These are phyloP conservation scores for Desmodus rotundus DNA, from an alignment of 2,113 vertebrate species.

Conservation along the genomic window DNA sequence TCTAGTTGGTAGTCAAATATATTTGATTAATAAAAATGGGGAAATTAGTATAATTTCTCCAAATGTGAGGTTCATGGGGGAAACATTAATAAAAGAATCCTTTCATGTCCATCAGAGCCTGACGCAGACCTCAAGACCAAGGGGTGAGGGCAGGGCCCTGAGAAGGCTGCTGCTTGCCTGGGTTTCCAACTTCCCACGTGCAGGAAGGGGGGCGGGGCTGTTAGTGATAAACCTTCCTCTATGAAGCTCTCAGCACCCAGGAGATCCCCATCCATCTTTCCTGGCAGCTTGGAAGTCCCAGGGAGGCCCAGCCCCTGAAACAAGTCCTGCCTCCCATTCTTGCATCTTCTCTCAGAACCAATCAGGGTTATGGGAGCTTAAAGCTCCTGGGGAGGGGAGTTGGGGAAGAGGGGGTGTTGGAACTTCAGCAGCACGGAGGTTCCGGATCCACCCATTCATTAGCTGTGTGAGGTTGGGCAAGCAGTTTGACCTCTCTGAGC, in stretches of 20 bases:
- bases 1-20: background rate
- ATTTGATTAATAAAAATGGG: background rate
- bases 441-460: background rate
- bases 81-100: background rate
- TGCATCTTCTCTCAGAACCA: background rate
- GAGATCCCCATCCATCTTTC: background rate
- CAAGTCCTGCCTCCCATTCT: background rate
- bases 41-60: background rate
- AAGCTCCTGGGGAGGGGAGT: fast-evolving
- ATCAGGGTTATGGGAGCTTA: background rate
- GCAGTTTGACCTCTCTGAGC: background rate
- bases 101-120: background rate
- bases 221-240: background rate
- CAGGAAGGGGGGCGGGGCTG: background rate
- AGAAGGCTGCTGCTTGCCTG: background rate
- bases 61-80: background rate
- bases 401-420: fast-evolving
- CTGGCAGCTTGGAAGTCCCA: background rate
- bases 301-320: background rate
- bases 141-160: too few species aligned
- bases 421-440: background rate
- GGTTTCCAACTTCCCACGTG: background rate
- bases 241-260: background rate
- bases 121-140: background rate
- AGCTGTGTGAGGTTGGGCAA: background rate